These are phyloP conservation scores for Melanotus villosus DNA, from an alignment of 2,888 invertebrate genomes.

Conservation along the genomic window DNA sequence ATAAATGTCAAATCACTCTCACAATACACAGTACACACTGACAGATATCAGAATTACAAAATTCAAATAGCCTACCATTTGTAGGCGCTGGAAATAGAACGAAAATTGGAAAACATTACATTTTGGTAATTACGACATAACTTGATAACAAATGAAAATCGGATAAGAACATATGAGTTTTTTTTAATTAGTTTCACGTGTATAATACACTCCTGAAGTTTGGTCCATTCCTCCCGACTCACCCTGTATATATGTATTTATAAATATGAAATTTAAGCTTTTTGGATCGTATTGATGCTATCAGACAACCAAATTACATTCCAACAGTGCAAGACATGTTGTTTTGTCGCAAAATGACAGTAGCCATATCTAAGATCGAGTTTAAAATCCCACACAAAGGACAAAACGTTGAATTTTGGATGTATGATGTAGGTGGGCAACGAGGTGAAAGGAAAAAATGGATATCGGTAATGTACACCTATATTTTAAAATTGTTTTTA, in stretches of 20 bases:
- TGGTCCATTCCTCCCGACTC: too few species aligned
- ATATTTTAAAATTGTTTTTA: neutral
- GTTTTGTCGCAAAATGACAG: slow-evolving; percentile 81
- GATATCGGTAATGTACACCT: slow-evolving; percentile 74
- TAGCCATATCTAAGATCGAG: slow-evolving; percentile 82
- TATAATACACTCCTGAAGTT: too few species aligned
- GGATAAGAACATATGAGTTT: too few species aligned
- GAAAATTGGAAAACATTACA: too few species aligned
- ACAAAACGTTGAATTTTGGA: slow-evolving; percentile 81
- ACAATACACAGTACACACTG: too few species aligned
- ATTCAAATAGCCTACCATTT: too few species aligned
- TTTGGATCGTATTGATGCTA: slow-evolving; percentile 78
- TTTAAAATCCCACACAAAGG: slow-evolving; percentile 82
- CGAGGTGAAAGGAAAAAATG: slow-evolving; percentile 86
- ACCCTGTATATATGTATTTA: neutral
- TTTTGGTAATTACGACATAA: too few species aligned
- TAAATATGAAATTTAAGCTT: slow-evolving; percentile 72
- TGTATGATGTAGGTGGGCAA: slow-evolving; percentile 90
- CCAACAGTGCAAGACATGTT: slow-evolving; percentile 85
- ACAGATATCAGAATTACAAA: too few species aligned
- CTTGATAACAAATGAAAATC: too few species aligned
- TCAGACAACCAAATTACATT: slow-evolving; percentile 76
- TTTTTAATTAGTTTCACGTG: too few species aligned
- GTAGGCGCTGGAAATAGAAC: too few species aligned
- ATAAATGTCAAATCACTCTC: too few species aligned